Evolutionary conservation across 2,797 vertebrate species (phyloP), one percentile per base, ranked within the genome.

Genomic region (Phaenicophaeus curvirostris): DNA sequence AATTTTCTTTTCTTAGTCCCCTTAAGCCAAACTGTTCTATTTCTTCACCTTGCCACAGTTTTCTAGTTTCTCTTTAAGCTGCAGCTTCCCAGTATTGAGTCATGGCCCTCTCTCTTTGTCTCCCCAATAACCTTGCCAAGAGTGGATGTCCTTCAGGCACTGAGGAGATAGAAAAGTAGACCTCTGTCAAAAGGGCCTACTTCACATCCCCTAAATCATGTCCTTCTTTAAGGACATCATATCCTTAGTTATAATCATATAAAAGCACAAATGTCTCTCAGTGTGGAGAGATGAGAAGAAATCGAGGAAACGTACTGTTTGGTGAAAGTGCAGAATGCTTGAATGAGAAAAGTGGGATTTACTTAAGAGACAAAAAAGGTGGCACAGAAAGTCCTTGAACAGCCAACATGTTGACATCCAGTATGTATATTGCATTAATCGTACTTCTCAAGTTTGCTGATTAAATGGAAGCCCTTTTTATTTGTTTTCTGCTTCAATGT

Each of bases 401-500:
- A 76, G 53, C 53, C 21, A 53, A 25, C 30, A 24, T 41, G 39
- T 41, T 84, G 59, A 54, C 13, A 37, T 66, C n/a, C 15, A 19
- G 12, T 41, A 37, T 37, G 12, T 27, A n/a, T n/a, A n/a, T 27
- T 65, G 44, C 12, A 51, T 57, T 57, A 42, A 51, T 42, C 44
- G 79, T 42, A 42, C 0, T 4, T 15, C 27, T 48, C 21, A 41
- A 20, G 7, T 78, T 78, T 55, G 11, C 48, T 63, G 31, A 50
- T 50, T 23, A 51, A 15, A 7, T n/a, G 31, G 57, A 82, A 59
- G 11, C 9, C 4, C 46, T 66, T 59, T 39, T 30, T 35, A 9
- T 41, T 18, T 53, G 14, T 12, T 18, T 9, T 4, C 19, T 19
- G n/a, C 21, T 20, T 71, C 20, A 42, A 31, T 1, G 0, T 3